Evolutionary conservation across 2,888 invertebrate species (phyloP).

Genomic region (Campopleginae sp.): DNA sequence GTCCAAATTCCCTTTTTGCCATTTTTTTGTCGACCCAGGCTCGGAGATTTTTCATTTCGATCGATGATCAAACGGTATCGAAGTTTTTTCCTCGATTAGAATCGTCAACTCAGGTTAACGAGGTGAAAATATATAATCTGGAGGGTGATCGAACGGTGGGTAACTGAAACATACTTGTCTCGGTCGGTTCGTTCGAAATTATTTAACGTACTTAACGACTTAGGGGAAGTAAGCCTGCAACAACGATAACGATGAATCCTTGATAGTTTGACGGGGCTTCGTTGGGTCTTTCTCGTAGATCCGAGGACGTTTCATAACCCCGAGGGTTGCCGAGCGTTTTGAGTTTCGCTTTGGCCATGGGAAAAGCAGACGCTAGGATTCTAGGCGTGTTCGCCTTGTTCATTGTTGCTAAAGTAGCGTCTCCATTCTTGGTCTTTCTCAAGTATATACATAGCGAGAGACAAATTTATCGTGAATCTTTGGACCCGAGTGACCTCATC

Average conservation of each 20-base stretch:
- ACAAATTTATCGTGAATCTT: conserved; percentile 1
- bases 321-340: conserved; percentile 24
- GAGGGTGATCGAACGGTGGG: background rate
- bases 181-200: background rate
- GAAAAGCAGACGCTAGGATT: background rate
- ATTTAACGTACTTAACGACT: background rate
- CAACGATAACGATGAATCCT: conserved; percentile 22
- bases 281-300: conserved; percentile 29
- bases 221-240: conserved; percentile 28
- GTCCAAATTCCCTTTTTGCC: too few species aligned
- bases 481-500: conserved; percentile 34
- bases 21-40: too few species aligned
- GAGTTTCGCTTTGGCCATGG: conserved; percentile 39
- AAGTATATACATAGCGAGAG: background rate
- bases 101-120: background rate
- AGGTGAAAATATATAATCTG: background rate
- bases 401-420: conserved; percentile 22
- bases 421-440: background rate
- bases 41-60: too few species aligned
- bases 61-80: too few species aligned
- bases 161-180: background rate
- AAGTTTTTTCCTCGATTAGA: too few species aligned
- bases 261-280: conserved; percentile 3
- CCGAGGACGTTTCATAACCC: conserved; percentile 17
- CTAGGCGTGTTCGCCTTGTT: background rate